Evolutionary conservation across 2,113 vertebrate genomes (phyloP).

Genomic region (Tachuris rubrigastra): DNA sequence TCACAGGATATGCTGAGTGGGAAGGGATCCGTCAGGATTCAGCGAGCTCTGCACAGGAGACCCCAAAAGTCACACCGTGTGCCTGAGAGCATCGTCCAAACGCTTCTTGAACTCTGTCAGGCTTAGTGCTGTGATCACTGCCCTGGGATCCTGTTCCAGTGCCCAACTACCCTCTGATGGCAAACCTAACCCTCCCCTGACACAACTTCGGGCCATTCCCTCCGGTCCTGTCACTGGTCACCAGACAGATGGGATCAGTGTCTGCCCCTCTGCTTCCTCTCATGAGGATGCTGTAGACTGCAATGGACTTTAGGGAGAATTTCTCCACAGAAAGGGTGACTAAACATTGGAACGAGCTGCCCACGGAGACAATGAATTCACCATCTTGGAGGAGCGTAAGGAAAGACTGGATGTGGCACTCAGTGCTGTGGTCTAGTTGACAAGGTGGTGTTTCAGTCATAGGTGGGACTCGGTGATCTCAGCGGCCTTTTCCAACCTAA

Average conservation of each 20-base stretch:
- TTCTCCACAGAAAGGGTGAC: neutral
- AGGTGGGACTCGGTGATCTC: neutral
- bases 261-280: neutral
- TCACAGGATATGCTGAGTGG: accelerated
- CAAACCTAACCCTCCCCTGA: neutral
- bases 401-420: neutral
- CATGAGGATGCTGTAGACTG: neutral
- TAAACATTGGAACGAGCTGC: neutral
- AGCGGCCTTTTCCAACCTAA: neutral
- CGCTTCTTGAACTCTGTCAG: neutral
- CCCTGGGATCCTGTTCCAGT: neutral
- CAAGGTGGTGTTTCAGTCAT: neutral
- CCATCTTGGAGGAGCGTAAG: neutral
- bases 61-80: neutral
- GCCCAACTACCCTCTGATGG: neutral
- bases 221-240: neutral
- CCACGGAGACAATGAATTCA: neutral
- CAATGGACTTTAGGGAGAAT: neutral
- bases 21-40: accelerated
- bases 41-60: neutral
- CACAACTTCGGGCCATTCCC: neutral
- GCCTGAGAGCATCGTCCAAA: neutral
- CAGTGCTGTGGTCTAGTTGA: neutral
- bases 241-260: too few species aligned
- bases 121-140: neutral